Percentiles rank a stretch among this genome's conserved stretches.
These are phyloP conservation scores for Eulemur rubriventer DNA, from an alignment of 2,797 vertebrate genomes.

Conservation along the genomic window DNA sequence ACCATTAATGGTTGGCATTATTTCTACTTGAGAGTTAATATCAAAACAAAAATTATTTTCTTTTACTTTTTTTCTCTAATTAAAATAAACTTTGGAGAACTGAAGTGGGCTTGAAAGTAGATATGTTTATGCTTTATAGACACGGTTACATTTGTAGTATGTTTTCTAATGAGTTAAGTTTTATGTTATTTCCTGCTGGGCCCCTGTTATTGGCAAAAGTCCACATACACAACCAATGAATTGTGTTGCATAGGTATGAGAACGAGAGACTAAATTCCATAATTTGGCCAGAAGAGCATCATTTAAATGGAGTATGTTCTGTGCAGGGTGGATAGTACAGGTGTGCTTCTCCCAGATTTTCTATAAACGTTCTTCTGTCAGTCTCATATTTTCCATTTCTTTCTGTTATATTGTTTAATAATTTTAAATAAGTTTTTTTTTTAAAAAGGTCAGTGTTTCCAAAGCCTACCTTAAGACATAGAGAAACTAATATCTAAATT, in stretches of 20 bases:
- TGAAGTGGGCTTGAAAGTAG: not conserved
- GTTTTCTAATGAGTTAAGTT: not conserved
- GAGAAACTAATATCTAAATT: not conserved
- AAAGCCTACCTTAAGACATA: not conserved
- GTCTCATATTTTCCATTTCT: not conserved
- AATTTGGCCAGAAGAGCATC: not conserved
- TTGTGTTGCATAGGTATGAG: not conserved
- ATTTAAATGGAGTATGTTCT: not conserved
- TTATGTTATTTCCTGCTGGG: not conserved
- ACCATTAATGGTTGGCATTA: conserved; percentile 18
- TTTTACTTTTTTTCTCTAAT: not conserved
- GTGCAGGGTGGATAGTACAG: accelerated
- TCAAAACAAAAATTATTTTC: not conserved
- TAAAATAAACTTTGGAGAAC: not conserved
- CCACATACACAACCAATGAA: not conserved
- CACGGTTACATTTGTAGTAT: not conserved
- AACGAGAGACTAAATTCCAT: not conserved
- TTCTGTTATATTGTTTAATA: not conserved
- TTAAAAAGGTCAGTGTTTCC: not conserved
- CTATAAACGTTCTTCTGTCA: not conserved
- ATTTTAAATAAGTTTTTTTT: not conserved
- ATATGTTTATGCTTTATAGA: not conserved
- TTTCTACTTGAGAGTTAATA: conserved; percentile 17
- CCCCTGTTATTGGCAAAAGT: not conserved
- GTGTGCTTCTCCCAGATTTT: not conserved